These are phyloP conservation scores for Chlamydotis undulata DNA, from an alignment of 2,113 vertebrate species.

Conservation along the genomic window DNA sequence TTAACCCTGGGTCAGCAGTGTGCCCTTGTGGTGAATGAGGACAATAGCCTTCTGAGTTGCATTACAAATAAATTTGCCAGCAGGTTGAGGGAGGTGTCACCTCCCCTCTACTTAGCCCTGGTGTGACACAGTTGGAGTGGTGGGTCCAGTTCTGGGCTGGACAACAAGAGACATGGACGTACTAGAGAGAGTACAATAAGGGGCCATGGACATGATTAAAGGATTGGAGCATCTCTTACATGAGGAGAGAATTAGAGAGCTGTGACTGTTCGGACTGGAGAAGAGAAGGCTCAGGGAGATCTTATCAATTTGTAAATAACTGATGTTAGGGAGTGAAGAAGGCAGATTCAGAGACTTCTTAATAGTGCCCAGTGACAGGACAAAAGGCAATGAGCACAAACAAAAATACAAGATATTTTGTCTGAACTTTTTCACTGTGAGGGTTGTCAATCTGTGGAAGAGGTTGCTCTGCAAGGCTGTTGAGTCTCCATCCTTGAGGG, in stretches of 20 bases:
- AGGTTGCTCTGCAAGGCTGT: not conserved
- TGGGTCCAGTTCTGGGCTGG: not conserved
- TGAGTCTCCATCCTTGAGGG: not conserved
- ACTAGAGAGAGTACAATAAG: fast-evolving
- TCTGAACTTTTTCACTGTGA: not conserved
- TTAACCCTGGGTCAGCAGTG: not conserved
- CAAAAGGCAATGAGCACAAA: not conserved
- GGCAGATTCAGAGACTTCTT: not conserved
- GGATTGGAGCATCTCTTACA: not conserved
- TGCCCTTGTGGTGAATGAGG: not conserved
- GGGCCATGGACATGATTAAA: fast-evolving
- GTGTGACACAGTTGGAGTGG: not conserved
- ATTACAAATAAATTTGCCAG: not conserved
- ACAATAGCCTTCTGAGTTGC: not conserved
- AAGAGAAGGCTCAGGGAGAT: not conserved
- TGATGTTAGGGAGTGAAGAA: not conserved
- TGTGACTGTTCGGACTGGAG: not conserved
- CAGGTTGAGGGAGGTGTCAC: no score
- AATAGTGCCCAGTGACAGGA: not conserved
- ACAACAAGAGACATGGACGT: not conserved
- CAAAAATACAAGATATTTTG: not conserved
- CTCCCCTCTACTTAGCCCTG: not conserved
- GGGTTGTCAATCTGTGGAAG: no score
- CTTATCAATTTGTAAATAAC: not conserved
- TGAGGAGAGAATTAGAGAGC: not conserved